phyloP scores from a whole-genome alignment of 2,888 invertebrate genomes.

The Clistopyga incitator region DNA sequence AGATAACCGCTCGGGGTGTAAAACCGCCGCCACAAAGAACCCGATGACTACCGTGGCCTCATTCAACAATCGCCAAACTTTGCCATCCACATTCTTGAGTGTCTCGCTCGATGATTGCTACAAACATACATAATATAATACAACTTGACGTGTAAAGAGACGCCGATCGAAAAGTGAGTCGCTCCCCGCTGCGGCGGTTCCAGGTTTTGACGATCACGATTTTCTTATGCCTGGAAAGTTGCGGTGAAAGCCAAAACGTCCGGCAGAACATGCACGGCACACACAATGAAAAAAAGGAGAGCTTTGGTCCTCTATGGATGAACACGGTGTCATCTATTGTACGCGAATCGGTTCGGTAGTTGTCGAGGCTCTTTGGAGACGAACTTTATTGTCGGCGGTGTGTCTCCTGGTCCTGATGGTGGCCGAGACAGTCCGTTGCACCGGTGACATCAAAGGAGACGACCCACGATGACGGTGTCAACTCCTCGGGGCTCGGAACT shows the following conservation, averaged over 20 bases:
- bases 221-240: constrained; percentile 29
- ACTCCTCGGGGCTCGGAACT: neutral
- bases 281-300: neutral
- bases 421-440: constrained; percentile 33
- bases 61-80: constrained; percentile 24
- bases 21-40: constrained; percentile 57
- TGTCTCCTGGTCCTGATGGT: constrained; percentile 36
- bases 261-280: neutral
- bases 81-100: constrained; percentile 9
- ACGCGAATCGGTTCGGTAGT: constrained; percentile 6
- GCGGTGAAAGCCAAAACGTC: constrained; percentile 28
- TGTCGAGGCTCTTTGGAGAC: constrained; percentile 41
- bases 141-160: constrained; percentile 32
- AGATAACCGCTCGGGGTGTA: constrained; percentile 67
- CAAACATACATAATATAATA: constrained; percentile 25
- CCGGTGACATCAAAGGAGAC: constrained; percentile 62
- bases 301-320: neutral
- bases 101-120: neutral
- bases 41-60: constrained; percentile 57
- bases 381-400: constrained; percentile 56
- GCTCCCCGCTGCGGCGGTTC: constrained; percentile 35
- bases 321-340: neutral
- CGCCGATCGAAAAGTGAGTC: constrained; percentile 58
- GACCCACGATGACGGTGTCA: constrained; percentile 3
- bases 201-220: constrained; percentile 16